phyloP scores from a whole-genome alignment of 2,797 vertebrate species.

The Myotis planiceps region DNA sequence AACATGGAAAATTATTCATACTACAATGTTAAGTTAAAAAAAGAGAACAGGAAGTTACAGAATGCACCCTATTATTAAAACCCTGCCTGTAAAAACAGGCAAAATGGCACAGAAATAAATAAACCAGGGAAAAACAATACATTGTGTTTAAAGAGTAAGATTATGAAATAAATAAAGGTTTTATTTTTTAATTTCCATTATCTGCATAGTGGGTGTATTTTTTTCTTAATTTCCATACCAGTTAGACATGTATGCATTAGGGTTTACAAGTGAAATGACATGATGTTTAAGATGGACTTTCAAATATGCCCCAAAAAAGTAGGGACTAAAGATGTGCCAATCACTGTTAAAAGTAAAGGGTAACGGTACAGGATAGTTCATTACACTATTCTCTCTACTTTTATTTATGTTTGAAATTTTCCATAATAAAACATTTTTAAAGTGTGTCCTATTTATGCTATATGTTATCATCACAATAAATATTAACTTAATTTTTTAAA shows the following conservation, averaged over 20 bases:
- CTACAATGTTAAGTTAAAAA: not conserved
- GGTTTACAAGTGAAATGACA: not conserved
- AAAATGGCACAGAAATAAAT: constrained; percentile 20
- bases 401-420: not conserved
- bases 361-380: not conserved
- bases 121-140: not conserved
- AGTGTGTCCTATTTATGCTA: not conserved
- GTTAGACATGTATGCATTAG: not conserved
- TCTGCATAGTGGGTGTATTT: not conserved
- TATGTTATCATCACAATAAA: not conserved
- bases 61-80: not conserved
- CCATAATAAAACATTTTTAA: not conserved
- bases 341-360: not conserved
- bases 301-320: not conserved
- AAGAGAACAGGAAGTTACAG: not conserved
- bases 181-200: not conserved
- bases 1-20: not conserved
- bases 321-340: not conserved
- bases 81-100: not conserved
- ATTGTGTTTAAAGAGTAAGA: not conserved
- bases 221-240: not conserved
- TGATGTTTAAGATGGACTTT: not conserved
- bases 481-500: not conserved
- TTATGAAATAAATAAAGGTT: not conserved
- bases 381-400: not conserved